A percentile compares a stretch with the other conserved stretches of the same genome.
Conservation (phyloP, 1,140 invertebrate species). For the Drosophila athabasca region DNA sequence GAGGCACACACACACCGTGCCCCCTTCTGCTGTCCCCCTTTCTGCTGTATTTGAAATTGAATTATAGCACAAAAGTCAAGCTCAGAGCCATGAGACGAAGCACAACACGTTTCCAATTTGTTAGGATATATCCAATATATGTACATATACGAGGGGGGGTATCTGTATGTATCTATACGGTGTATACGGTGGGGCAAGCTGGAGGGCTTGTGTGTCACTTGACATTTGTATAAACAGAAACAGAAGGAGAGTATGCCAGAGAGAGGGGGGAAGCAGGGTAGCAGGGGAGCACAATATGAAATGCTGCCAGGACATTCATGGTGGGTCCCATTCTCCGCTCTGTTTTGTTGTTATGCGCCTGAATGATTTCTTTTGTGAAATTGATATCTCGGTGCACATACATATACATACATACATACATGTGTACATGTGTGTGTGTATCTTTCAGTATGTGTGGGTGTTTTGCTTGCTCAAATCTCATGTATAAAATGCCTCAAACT, state of each 20-base stretch:
- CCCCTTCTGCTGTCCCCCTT: neutral
- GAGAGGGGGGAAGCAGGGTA: conserved; percentile 4
- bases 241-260: conserved; percentile 7
- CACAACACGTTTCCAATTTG: conserved; percentile 73
- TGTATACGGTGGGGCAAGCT: conserved; percentile 23
- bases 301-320: conserved; percentile 50
- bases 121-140: conserved; percentile 31
- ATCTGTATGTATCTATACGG: conserved; percentile 8
- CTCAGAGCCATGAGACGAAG: conserved; percentile 42
- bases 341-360: conserved; percentile 64
- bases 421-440: conserved; percentile 1
- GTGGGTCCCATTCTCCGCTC: conserved; percentile 33
- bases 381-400: conserved; percentile 63
- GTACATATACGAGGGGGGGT: neutral
- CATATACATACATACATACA: too few species aligned
- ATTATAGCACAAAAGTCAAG: conserved; percentile 66
- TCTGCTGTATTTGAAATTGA: conserved; percentile 58
- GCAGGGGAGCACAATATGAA: conserved; percentile 35
- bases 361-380: conserved; percentile 75
- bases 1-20: neutral
- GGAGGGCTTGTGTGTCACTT: conserved; percentile 42
- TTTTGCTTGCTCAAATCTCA: conserved; percentile 16
- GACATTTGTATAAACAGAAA: conserved; percentile 71
- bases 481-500: conserved; percentile 57
- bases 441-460: conserved; percentile 7